phyloP scores from a whole-genome alignment of 2,888 invertebrate genomes.

The Trissoscelio sp. region DNA sequence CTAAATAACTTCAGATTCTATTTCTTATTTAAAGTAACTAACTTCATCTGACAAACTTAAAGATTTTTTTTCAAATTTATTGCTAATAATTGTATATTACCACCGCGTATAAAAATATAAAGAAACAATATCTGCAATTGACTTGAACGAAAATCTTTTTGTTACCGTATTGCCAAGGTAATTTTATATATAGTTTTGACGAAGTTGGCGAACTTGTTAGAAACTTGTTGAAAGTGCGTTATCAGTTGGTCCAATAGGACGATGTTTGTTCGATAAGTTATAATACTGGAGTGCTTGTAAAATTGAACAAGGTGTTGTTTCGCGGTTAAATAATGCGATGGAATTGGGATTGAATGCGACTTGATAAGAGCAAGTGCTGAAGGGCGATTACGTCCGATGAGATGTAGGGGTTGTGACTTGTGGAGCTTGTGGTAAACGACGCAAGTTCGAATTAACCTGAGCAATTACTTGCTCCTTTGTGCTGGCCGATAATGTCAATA shows the following conservation, averaged over 20 bases:
- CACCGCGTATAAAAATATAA: too few relatives aligned
- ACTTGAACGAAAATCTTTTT: too few relatives aligned
- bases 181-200: neutral
- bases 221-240: neutral
- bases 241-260: neutral
- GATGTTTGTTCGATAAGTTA: neutral
- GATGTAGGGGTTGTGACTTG: conserved; percentile 65
- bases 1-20: too few relatives aligned
- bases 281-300: conserved; percentile 1
- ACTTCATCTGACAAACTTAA: too few relatives aligned
- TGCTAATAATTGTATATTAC: too few relatives aligned
- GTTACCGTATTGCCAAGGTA: neutral
- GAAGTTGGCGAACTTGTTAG: neutral
- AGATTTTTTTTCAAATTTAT: too few relatives aligned
- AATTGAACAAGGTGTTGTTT: conserved; percentile 21
- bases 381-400: conserved; percentile 63
- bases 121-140: too few relatives aligned
- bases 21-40: too few relatives aligned
- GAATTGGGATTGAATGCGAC: conserved; percentile 46
- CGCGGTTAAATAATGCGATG: conserved; percentile 37
- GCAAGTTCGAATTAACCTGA: conserved; percentile 76
- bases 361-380: conserved; percentile 62
- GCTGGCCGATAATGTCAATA: conserved; percentile 74
- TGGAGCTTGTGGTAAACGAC: conserved; percentile 70
- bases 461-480: conserved; percentile 76